Conservation (phyloP, 2,888 invertebrate species). For the Tetheella fluctuosa region DNA sequence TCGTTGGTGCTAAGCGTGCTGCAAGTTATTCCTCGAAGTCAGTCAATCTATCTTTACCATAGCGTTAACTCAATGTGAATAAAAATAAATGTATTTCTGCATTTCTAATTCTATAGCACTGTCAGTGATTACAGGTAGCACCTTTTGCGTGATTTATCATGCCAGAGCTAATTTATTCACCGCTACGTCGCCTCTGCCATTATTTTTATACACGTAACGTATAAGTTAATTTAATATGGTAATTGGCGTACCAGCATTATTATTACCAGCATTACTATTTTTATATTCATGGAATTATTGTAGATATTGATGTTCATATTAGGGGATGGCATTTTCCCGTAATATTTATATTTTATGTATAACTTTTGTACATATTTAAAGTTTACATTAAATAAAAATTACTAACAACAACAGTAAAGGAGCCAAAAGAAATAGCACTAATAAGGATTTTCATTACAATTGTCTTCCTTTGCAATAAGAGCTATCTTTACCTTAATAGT, state of each 20-base stretch:
- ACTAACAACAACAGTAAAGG: neutral
- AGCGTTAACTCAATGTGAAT: neutral
- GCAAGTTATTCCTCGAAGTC: neutral
- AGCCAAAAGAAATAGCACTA: neutral
- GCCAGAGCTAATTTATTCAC: constrained; percentile 43
- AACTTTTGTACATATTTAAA: too few relatives aligned
- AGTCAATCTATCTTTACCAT: neutral
- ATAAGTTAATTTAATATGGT: constrained; percentile 59
- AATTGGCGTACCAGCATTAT: constrained; percentile 50
- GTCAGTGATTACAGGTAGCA: constrained; percentile 3
- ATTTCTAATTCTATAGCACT: neutral
- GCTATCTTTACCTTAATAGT: neutral
- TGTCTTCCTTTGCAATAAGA: neutral
- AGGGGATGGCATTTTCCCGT: neutral
- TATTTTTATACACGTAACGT: constrained; percentile 52
- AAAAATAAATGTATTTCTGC: neutral
- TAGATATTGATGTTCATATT: neutral
- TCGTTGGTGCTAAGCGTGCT: neutral
- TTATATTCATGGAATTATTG: constrained; percentile 15
- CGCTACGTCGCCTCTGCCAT: constrained; percentile 32
- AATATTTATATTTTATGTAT: neutral
- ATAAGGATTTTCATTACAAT: neutral
- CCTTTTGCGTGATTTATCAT: constrained; percentile 43
- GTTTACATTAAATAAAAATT: too few relatives aligned
- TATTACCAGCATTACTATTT: constrained; percentile 27